Base-by-base conservation (phyloP, 2,888 invertebrate genomes). In the Pollenia amentaria region DNA sequence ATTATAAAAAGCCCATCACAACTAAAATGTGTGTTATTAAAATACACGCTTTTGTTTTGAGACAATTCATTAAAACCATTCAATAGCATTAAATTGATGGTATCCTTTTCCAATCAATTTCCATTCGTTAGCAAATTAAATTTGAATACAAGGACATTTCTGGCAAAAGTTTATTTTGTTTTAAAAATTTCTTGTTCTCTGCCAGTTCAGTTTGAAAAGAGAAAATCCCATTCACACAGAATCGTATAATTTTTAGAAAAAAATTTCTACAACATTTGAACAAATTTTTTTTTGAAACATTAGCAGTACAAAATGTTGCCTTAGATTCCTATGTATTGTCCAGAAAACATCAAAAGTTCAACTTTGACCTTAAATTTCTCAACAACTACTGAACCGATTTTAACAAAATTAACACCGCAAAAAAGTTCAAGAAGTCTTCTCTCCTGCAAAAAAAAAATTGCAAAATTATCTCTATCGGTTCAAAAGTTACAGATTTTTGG, bases 191-290 rank as follows among this genome's bases (percentile, higher is more conserved):
- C 42, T 16, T 65, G 11, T 40, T 21, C 40, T 2, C 12, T 42
- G 57, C 11, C 38, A 46, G 38, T 60, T 60, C 21, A 48, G 48
- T 73, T 73, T 57, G 8, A 67, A 29, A 48, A n/a, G 10, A n/a
- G 3, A 55, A 57, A 46, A 7, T 12, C 29, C 3, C n/a, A 48
- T 67, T 67, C 38, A 70, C 10, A 40, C n/a, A n/a, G 7, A 46
- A 57, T 46, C 9, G 1, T 46, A 44, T 9, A 60, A 9, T 57
- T 55, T 60, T 10, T 16, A 60, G 42, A 18, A 53, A n/a, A 57
- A 44, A 48, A 48, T 18, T 21, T 18, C 29, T 12, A 76, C n/a
- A 14, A 42, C 9, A 14, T 10, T n/a, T n/a, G 18, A 1, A 44
- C 12, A 51, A 12, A 21, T 6, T 6, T 6, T 64, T 44, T 38